Conservation (phyloP, 2,797 vertebrate genomes). For the Lindbergichthys nudifrons region DNA sequence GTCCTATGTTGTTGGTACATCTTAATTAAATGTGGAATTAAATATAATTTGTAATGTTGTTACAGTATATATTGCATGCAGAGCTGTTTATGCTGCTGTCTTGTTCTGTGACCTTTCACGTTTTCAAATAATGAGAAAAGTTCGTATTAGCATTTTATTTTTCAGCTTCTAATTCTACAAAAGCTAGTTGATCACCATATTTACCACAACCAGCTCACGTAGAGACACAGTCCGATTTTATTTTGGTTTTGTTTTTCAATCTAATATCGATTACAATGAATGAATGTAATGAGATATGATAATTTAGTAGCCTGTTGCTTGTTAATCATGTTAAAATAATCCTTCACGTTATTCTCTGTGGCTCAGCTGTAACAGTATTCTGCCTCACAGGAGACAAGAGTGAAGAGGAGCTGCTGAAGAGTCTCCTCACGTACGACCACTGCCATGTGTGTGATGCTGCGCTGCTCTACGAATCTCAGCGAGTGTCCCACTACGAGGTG, state of each 20-base stretch:
- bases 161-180: neutral
- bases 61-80: neutral
- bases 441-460: constrained; percentile 89
- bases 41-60: neutral
- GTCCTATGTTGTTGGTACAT: neutral
- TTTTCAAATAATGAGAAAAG: neutral
- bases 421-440: constrained; percentile 86
- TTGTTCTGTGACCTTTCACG: neutral
- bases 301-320: neutral
- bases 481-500: constrained; percentile 91
- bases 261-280: no score
- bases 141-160: neutral
- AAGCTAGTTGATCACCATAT: neutral
- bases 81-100: neutral
- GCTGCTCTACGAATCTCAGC: constrained; percentile 87
- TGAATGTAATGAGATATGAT: neutral
- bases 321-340: neutral
- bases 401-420: constrained; percentile 71
- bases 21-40: neutral
- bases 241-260: no score
- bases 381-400: constrained; percentile 57
- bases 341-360: neutral
- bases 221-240: neutral
- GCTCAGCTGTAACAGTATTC: neutral
- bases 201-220: neutral